Percentiles rank a stretch among this genome's conserved stretches.
Conservation (phyloP, 2,888 invertebrate species). For the Parasteatoda lunata region DNA sequence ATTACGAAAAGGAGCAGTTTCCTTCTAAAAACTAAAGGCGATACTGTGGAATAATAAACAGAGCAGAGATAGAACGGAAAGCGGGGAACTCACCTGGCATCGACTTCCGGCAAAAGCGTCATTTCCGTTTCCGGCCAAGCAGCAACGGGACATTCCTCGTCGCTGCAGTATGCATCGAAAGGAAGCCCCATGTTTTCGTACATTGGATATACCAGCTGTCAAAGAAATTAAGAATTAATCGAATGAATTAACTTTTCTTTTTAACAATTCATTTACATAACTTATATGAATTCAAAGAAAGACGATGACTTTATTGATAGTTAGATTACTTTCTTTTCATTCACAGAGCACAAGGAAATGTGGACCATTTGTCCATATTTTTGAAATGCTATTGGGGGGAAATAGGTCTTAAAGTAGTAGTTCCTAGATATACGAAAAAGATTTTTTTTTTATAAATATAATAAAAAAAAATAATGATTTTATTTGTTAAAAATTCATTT, state of each 20-base stretch:
- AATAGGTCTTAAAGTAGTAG: too few relatives aligned
- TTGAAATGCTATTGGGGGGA: background rate
- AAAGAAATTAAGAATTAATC: background rate
- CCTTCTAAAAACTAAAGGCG: background rate
- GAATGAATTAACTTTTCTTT: background rate
- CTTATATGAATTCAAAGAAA: conserved; percentile 1
- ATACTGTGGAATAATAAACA: background rate
- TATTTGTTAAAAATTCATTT: too few relatives aligned
- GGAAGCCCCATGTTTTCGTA: conserved; percentile 38
- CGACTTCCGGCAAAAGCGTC: conserved; percentile 58
- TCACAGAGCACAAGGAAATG: background rate
- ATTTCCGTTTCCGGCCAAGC: conserved; percentile 57
- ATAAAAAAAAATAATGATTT: too few relatives aligned
- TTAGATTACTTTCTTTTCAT: conserved; percentile 1
- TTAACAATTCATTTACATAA: background rate
- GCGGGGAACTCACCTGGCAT: conserved; percentile 50
- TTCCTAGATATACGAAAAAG: too few relatives aligned
- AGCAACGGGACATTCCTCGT: conserved; percentile 30
- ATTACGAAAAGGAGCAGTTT: background rate
- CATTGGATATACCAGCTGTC: conserved; percentile 53
- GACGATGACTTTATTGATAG: conserved; percentile 1
- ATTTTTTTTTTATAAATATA: too few relatives aligned
- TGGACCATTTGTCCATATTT: background rate
- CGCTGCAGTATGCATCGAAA: conserved; percentile 43
- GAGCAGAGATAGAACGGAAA: conserved; percentile 18